Evolutionary conservation across 1,140 invertebrate genomes (phyloP), one percentile per base, ranked within the genome.

Genomic region (Oryzaephilus surinamensis): DNA sequence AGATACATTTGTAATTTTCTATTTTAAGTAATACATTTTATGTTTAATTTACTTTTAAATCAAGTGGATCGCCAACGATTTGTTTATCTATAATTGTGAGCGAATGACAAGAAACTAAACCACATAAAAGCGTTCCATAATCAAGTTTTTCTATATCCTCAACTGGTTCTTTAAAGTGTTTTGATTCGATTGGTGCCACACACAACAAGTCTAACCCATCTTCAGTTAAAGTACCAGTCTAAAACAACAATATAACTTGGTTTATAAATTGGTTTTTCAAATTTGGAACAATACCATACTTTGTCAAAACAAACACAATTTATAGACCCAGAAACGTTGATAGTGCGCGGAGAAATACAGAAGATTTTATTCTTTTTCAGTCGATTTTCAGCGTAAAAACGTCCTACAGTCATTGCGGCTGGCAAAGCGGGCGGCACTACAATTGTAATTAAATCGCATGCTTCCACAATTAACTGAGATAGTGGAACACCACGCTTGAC

Each of bases 271-370:
- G 10, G 1, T 10, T 6, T 21, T 6, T 21, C 6, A 21, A 21
- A 21, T 6, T 6, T 21, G 10, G 10, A 32, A 17, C 48, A 63
- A 3, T 64, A 55, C n/a, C 55, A 54, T 12, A 71, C 71, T 80
- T 99, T 99, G 65, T 99, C 96, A 65, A 99, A 99, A 55, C 92
- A 97, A 30, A 96, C 77, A 48, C 88, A 85, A 65, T 97, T 87
- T n/a, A 97, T 71, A 26, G 86, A 91, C 1, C 96, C 96, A 50
- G 86, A 84, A 13, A 97, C 86, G 57, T 97, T 99, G 41, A 99
- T 96, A 2, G 82, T 82, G 15, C 82, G 70, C 0, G 94, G 92
- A 46, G 89, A 92, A 36, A 97, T 95, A 50, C 94, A 99, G 63
- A 84, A 93, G 35, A 99, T 90, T 32, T 80, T 66, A 4, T 78